Evolutionary conservation across 2,888 invertebrate species (phyloP).

Genomic region (Nysson spinosus): DNA sequence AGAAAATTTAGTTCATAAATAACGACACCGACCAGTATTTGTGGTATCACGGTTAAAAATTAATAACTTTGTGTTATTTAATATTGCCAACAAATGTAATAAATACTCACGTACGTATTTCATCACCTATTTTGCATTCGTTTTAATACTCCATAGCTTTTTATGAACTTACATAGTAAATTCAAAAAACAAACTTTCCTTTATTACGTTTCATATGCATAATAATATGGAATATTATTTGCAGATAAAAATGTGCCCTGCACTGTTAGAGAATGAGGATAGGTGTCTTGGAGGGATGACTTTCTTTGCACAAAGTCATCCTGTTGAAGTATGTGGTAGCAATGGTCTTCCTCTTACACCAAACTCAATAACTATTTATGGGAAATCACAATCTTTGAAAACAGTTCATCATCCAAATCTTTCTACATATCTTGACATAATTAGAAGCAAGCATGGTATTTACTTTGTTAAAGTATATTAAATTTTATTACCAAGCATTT

Average conservation of each 20-base stretch:
- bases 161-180: no score
- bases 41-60: no score
- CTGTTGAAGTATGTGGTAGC: constrained; percentile 94
- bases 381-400: constrained; percentile 90
- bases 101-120: no score
- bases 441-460: constrained; percentile 95
- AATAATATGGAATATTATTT: neutral
- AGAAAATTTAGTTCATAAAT: no score
- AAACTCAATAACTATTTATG: constrained; percentile 96
- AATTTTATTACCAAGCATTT: neutral
- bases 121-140: no score
- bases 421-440: constrained; percentile 93
- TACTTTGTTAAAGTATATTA: neutral
- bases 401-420: constrained; percentile 88
- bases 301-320: constrained; percentile 93
- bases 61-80: no score
- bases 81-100: no score
- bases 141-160: no score
- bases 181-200: no score
- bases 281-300: constrained; percentile 90
- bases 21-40: no score
- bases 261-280: constrained; percentile 77
- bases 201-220: no score
- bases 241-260: constrained; percentile 68
- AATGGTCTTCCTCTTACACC: constrained; percentile 98